Percentiles rank a stretch among this genome's conserved stretches.
Conservation (phyloP, 2,113 vertebrate species). For the Pungitius pungitius region DNA sequence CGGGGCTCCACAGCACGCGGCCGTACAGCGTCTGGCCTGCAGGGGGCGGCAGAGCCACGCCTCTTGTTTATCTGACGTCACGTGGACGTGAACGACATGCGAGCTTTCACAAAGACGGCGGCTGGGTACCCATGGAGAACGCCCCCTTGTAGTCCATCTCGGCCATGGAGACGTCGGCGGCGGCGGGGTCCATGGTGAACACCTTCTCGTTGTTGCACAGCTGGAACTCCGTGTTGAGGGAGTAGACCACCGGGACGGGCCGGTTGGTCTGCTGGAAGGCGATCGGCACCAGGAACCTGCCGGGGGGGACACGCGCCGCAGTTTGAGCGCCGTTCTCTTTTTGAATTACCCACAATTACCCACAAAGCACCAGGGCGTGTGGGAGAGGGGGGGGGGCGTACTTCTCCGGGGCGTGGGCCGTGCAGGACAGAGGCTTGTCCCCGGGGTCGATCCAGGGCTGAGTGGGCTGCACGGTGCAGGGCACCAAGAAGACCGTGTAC, state of each 20-base stretch:
- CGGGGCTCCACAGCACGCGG: slow-evolving; percentile 94
- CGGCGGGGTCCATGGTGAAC: slow-evolving; percentile 93
- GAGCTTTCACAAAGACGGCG: too few relatives aligned
- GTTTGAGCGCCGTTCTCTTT: neutral
- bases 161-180: slow-evolving; percentile 87
- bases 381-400: slow-evolving; percentile 51
- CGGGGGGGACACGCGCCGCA: too few relatives aligned
- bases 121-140: slow-evolving; percentile 91
- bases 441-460: slow-evolving; percentile 94
- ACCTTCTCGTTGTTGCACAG: slow-evolving; percentile 98
- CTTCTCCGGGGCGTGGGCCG: slow-evolving; percentile 94
- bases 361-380: neutral
- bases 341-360: neutral
- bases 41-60: slow-evolving; percentile 33
- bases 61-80: too few relatives aligned
- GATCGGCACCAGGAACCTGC: slow-evolving; percentile 94
- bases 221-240: slow-evolving; percentile 97
- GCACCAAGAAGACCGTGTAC: slow-evolving; percentile 92
- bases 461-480: slow-evolving; percentile 95
- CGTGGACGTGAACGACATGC: too few relatives aligned
- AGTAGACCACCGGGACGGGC: slow-evolving; percentile 94
- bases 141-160: slow-evolving; percentile 99
- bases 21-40: slow-evolving; percentile 94
- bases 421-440: slow-evolving; percentile 93
- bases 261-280: slow-evolving; percentile 99